Percentiles rank a stretch among this genome's conserved stretches.
phyloP scores from a whole-genome alignment of 2,797 vertebrate genomes.

The Acrossocheilus fasciatus region DNA sequence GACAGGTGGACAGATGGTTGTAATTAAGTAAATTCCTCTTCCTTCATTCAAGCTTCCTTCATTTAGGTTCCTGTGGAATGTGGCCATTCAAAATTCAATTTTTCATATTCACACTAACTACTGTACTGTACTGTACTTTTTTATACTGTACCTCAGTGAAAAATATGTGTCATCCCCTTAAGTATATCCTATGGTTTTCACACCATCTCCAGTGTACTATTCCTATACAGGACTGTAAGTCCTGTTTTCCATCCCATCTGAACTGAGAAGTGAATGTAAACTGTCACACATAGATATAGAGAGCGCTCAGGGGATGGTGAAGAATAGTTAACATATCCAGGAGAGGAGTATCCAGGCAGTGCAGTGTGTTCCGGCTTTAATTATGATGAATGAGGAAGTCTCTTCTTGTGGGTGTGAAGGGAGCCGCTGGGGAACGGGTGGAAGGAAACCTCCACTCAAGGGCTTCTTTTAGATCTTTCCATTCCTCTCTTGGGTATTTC shows the following conservation, averaged over 20 bases:
- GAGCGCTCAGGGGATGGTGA: constrained; percentile 23
- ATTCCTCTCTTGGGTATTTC: constrained; percentile 40
- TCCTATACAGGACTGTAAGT: neutral
- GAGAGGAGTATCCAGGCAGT: constrained; percentile 56
- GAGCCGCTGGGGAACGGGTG: constrained; percentile 26
- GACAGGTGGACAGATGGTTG: neutral
- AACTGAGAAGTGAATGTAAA: constrained; percentile 13
- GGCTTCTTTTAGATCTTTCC: neutral
- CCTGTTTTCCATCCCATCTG: neutral
- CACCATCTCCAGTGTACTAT: neutral
- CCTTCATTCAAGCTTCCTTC: neutral
- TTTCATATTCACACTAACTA: neutral
- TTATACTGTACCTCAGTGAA: neutral
- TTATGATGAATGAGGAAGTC: constrained; percentile 49
- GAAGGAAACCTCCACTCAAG: constrained; percentile 45
- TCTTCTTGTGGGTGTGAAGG: constrained; percentile 38
- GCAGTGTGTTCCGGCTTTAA: constrained; percentile 48
- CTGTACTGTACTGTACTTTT: constrained; percentile 2
- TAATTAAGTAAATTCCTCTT: neutral
- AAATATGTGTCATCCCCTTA: neutral
- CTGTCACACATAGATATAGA: constrained; percentile 35
- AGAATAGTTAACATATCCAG: constrained; percentile 64
- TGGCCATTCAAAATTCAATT: neutral
- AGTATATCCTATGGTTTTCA: neutral
- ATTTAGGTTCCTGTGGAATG: neutral